Percentiles rank a stretch among this genome's conserved stretches.
Evolutionary conservation across 2,797 vertebrate species (phyloP).

Genomic region (Heterohyrax brucei): DNA sequence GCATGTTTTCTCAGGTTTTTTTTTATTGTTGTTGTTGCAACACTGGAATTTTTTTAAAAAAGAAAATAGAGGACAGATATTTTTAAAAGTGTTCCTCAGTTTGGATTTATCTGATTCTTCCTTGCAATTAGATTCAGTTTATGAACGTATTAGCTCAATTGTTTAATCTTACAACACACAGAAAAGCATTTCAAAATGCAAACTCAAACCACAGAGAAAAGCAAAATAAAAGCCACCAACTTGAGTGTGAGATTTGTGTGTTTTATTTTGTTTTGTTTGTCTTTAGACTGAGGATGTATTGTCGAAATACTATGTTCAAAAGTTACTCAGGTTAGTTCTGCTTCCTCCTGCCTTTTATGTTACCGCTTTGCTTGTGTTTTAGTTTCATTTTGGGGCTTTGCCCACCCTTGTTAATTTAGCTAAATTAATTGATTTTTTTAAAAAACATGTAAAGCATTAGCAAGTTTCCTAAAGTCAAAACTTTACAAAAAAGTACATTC

Average conservation of each 20-base stretch:
- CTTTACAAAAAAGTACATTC: too few relatives aligned
- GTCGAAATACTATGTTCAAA: not conserved
- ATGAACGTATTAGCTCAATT: conserved; percentile 5
- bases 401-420: too few relatives aligned
- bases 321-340: not conserved
- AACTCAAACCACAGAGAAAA: not conserved
- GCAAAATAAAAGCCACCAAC: not conserved
- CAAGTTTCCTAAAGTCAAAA: too few relatives aligned
- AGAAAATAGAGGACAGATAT: not conserved
- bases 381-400: too few relatives aligned
- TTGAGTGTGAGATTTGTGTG: not conserved
- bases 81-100: not conserved
- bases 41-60: not conserved
- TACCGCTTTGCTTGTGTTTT: too few relatives aligned
- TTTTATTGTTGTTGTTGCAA: not conserved
- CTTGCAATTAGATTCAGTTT: conserved; percentile 17
- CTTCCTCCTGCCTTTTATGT: too few relatives aligned
- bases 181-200: conserved; percentile 18
- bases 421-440: too few relatives aligned
- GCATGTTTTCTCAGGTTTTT: not conserved
- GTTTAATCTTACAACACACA: not conserved
- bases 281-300: not conserved
- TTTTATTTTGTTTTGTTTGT: not conserved
- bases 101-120: conserved; percentile 22
- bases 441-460: too few relatives aligned